Percentiles rank a stretch among this genome's conserved stretches.
Evolutionary conservation across 2,888 invertebrate species (phyloP).

Genomic region (Drosophila antonietae): DNA sequence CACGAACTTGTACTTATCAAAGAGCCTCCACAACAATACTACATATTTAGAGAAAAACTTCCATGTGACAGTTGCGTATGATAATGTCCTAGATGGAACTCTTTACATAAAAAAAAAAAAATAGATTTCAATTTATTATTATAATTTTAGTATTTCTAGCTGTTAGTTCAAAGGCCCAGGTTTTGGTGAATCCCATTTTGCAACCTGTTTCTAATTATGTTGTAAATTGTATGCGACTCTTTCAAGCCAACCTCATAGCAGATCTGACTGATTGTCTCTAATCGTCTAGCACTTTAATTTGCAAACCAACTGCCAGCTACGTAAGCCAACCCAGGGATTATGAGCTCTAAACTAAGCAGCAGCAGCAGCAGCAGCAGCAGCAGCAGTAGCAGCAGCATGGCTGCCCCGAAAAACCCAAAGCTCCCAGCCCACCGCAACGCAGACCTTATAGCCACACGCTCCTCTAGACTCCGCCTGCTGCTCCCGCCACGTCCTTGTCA

Average conservation of each 20-base stretch:
- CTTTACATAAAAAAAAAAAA: too few species aligned
- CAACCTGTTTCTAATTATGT: neutral
- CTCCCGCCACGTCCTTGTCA: conserved; percentile 28
- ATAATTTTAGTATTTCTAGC: too few species aligned
- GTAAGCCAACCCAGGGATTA: conserved; percentile 70
- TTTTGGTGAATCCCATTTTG: neutral
- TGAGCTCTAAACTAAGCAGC: conserved; percentile 38
- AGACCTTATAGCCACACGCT: neutral
- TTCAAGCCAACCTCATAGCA: conserved; percentile 15
- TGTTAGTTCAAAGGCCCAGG: too few species aligned
- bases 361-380: conserved; percentile 9
- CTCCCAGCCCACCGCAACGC: neutral
- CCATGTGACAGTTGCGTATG: too few species aligned
- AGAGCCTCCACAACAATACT: too few species aligned
- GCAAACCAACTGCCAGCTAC: conserved; percentile 68
- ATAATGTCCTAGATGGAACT: too few species aligned
- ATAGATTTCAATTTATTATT: too few species aligned
- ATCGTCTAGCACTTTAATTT: conserved; percentile 75
- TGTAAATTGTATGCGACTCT: conserved; percentile 8
- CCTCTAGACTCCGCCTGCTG: neutral
- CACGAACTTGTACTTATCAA: too few species aligned
- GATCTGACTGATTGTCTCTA: conserved; percentile 72
- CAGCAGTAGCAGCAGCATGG: conserved; percentile 9
- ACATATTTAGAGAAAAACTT: too few species aligned
- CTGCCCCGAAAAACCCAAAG: conserved; percentile 8